Conservation (phyloP, 2,113 vertebrate species). For the Turnix velox region DNA sequence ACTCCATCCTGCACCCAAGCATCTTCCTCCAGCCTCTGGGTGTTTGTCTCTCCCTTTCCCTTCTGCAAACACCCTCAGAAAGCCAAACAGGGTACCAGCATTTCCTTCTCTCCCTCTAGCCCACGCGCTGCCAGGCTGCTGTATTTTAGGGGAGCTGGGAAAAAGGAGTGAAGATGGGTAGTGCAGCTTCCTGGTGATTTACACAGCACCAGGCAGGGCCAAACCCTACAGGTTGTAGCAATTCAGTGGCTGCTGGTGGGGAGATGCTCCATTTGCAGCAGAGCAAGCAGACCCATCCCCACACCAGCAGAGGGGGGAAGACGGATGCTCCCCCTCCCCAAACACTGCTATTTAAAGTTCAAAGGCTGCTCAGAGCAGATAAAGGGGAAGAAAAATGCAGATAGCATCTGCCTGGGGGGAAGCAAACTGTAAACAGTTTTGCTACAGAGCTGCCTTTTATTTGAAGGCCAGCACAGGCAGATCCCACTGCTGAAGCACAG, state of each 20-base stretch:
- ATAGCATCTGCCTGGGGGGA: slow-evolving; percentile 9
- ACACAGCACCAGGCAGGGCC: not conserved
- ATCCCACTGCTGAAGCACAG: not conserved
- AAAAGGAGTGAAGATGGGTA: not conserved
- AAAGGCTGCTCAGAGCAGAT: slow-evolving; percentile 33
- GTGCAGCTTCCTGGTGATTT: not conserved
- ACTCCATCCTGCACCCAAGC: not conserved
- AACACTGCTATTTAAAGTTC: slow-evolving; percentile 32
- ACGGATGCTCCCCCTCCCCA: not conserved
- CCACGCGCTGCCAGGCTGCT: accelerated
- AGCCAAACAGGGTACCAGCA: accelerated
- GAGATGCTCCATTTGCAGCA: not conserved
- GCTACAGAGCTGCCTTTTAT: not conserved
- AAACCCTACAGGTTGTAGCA: not conserved
- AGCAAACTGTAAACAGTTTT: slow-evolving; percentile 12
- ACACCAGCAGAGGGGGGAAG: not conserved
- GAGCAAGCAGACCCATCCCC: not conserved
- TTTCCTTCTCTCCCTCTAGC: not conserved
- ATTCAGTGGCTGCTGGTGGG: accelerated
- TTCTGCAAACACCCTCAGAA: not conserved
- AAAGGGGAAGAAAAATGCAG: slow-evolving; percentile 2
- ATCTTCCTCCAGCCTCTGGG: not conserved
- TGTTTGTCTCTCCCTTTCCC: not conserved
- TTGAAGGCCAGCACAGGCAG: not conserved
- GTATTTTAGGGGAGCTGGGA: not conserved